Percentiles rank a stretch among this genome's conserved stretches.
These are phyloP conservation scores for Horisme vitalbata DNA, from an alignment of 2,888 invertebrate genomes.

Conservation along the genomic window DNA sequence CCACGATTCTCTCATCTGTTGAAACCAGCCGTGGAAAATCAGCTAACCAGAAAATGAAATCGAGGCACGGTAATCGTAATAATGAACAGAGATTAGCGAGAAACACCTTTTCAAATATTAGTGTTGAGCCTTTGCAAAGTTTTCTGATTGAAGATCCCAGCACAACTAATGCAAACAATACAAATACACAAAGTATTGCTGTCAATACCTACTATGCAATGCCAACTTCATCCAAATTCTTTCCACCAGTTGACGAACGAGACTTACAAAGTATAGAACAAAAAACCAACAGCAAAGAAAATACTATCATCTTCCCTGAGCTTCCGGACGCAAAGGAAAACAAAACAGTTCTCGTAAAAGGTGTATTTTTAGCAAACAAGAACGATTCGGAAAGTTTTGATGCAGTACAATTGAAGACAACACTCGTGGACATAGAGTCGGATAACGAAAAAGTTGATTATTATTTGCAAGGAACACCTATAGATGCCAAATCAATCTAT, in stretches of 20 bases:
- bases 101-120: conserved; percentile 42
- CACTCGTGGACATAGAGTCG: conserved; percentile 32
- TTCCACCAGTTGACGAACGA: conserved; percentile 49
- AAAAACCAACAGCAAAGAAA: conserved; percentile 38
- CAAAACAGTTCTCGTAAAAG: conserved; percentile 39
- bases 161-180: not conserved
- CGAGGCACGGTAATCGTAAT: conserved; percentile 34
- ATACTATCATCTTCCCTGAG: conserved; percentile 44
- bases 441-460: conserved; percentile 54
- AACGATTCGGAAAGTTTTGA: conserved; percentile 9
- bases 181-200: conserved; percentile 22
- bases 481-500: conserved; percentile 33
- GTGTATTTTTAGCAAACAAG: conserved; percentile 37
- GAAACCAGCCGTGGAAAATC: conserved; percentile 47
- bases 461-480: conserved; percentile 48
- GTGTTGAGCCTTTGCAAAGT: not conserved
- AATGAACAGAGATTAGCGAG: conserved; percentile 49
- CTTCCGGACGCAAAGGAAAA: conserved; percentile 31
- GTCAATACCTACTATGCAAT: conserved; percentile 45
- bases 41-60: conserved; percentile 43
- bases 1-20: conserved; percentile 51
- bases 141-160: conserved; percentile 1
- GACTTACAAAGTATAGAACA: conserved; percentile 40
- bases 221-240: conserved; percentile 50
- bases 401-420: conserved; percentile 13